A percentile compares a stretch with the other conserved stretches of the same genome.
Conservation (phyloP, 2,888 invertebrate species). For the Hirtodrosophila alboralis region DNA sequence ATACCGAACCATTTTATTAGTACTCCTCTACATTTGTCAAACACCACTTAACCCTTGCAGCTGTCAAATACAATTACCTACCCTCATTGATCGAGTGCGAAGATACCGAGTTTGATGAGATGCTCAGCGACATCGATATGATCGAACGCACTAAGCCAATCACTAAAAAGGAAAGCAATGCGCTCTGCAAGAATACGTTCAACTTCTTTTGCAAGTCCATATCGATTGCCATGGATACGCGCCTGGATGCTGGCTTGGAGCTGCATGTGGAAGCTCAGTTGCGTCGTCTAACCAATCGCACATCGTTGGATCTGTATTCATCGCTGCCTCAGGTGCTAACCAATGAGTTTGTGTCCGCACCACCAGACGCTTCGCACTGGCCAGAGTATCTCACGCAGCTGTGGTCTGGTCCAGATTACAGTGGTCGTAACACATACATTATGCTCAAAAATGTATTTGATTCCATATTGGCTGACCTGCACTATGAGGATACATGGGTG, state of each 20-base stretch:
- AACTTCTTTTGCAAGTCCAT: slow-evolving; percentile 85
- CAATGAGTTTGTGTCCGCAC: slow-evolving; percentile 80
- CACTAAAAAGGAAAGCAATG: slow-evolving; percentile 85
- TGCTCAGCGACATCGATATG: slow-evolving; percentile 89
- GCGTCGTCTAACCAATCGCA: slow-evolving; percentile 88
- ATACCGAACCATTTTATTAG: neutral
- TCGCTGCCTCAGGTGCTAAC: slow-evolving; percentile 83
- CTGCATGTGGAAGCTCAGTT: slow-evolving; percentile 90
- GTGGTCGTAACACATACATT: slow-evolving; percentile 84
- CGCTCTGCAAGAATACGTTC: slow-evolving; percentile 82
- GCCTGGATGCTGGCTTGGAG: slow-evolving; percentile 92
- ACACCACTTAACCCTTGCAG: slow-evolving; percentile 49
- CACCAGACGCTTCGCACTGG: slow-evolving; percentile 83
- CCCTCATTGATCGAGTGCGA: slow-evolving; percentile 92
- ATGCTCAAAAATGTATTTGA: slow-evolving; percentile 90
- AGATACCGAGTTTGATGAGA: slow-evolving; percentile 92
- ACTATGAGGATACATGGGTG: slow-evolving; percentile 88
- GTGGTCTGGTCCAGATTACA: slow-evolving; percentile 85
- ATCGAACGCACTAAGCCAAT: slow-evolving; percentile 87
- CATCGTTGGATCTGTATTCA: slow-evolving; percentile 84
- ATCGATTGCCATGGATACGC: slow-evolving; percentile 90
- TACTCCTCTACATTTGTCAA: neutral
- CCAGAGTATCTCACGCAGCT: slow-evolving; percentile 84
- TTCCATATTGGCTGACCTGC: slow-evolving; percentile 88
- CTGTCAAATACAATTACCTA: slow-evolving; percentile 84